Base-by-base conservation (phyloP, 2,797 vertebrate genomes). In the Enteromius unitaeniatus region DNA sequence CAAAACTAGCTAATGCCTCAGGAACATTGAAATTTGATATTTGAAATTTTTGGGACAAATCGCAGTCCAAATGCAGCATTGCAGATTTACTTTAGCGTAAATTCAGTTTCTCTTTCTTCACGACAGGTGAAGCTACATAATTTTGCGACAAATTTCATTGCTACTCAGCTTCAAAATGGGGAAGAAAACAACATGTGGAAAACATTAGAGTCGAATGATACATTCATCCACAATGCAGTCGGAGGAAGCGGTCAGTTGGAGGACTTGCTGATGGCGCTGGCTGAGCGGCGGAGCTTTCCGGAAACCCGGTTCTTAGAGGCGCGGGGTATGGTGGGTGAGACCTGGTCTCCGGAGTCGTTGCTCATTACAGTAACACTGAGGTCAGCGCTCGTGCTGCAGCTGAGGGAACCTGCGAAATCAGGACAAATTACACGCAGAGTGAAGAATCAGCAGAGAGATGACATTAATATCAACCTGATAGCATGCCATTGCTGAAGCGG, bases 211-310 rank as follows among this genome's bases (percentile, higher is more conserved):
- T 82, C 62, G 64, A 60, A 40, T 51, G 51, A n/a, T 81, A 68
- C 79, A 65, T 82, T 51, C 83, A 86, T 34, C 70, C 84, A 88
- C n/a, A 84, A 65, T 92, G 93, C 91, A 93, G 93, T 93, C 15
- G 21, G 55, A 40, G 21, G 31, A 83, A 83, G 88, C 88, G 90
- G 86, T 95, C 92, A 94, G 90, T 81, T 90, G 85, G 97, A 95
- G 86, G 94, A 93, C 91, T 95, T 96, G 95, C 95, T 94, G 90
- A 96, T 95, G 21, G 93, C 91, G 28, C 95, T 94, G 87, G 95
- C 90, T 6, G 95, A 97, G 83, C 92, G 91, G 69, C 90, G 88
- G 74, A 95, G 94, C 91, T 95, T 96, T 88, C 95, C 91, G 0
- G 95, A 94, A 89, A 94, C 93, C 85, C 93, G 90, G 91, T 88